Conservation (phyloP, 2,113 vertebrate genomes). For the Galbula dea region DNA sequence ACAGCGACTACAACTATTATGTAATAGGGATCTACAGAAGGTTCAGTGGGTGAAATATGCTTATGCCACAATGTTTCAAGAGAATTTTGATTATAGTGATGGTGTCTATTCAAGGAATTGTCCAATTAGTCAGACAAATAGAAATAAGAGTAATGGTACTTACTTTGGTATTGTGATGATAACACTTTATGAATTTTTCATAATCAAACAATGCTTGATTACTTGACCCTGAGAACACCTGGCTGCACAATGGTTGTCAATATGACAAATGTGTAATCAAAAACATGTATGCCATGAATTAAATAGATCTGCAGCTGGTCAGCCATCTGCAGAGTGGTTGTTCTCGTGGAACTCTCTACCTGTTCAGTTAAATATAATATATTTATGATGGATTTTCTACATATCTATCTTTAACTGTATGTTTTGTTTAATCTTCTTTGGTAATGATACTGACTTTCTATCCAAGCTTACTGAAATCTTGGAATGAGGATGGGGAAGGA, state of each 20-base stretch:
- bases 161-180: background rate
- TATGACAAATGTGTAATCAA: background rate
- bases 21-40: background rate
- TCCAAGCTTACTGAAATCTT: background rate
- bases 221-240: background rate
- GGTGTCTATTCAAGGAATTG: background rate
- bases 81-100: background rate
- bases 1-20: background rate
- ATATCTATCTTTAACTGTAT: background rate
- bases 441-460: background rate
- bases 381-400: background rate
- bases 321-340: background rate
- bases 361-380: background rate
- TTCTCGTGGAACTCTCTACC: background rate
- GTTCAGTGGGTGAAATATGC: background rate
- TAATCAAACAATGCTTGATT: background rate
- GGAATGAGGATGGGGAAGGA: background rate
- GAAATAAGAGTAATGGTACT: background rate
- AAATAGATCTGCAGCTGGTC: constrained; percentile 2
- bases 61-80: background rate
- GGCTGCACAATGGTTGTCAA: background rate
- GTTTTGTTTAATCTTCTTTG: background rate
- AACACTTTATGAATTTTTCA: background rate
- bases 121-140: background rate
- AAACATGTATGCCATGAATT: background rate